Evolutionary conservation across 2,797 vertebrate species (phyloP).

Genomic region (Podargus strigoides): DNA sequence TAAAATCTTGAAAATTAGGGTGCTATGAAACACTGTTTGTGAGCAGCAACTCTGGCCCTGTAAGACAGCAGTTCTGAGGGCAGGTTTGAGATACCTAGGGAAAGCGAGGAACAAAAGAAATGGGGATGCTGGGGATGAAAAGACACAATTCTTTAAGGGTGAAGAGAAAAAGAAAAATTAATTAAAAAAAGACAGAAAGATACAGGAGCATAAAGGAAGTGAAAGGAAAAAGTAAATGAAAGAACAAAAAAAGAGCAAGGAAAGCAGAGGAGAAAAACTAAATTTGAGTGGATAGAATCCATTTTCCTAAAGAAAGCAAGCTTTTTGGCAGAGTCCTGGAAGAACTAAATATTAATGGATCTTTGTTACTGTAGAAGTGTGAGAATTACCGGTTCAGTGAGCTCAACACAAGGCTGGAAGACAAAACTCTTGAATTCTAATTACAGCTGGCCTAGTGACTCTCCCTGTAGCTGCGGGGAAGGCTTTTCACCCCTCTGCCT

Average conservation of each 20-base stretch:
- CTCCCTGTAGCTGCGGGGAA: not conserved
- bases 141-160: not conserved
- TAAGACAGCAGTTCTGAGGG: not conserved
- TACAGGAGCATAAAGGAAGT: not conserved
- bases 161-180: not conserved
- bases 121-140: not conserved
- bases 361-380: not conserved
- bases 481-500: not conserved
- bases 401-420: not conserved
- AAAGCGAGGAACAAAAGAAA: slow-evolving; percentile 11
- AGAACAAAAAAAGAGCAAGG: not conserved
- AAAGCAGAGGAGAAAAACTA: not conserved
- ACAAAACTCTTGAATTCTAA: not conserved
- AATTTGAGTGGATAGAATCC: not conserved
- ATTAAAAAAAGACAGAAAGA: not conserved
- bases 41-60: not conserved
- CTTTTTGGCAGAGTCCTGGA: not conserved
- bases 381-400: not conserved
- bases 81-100: not conserved
- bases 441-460: not conserved
- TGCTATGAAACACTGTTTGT: slow-evolving; percentile 20
- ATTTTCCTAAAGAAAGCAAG: slow-evolving; percentile 4
- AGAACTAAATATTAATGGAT: not conserved
- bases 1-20: slow-evolving; percentile 59
- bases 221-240: not conserved